Evolutionary conservation across 2,113 vertebrate species (phyloP), one percentile per base, ranked within the genome.

Genomic region (Pelecanus crispus): DNA sequence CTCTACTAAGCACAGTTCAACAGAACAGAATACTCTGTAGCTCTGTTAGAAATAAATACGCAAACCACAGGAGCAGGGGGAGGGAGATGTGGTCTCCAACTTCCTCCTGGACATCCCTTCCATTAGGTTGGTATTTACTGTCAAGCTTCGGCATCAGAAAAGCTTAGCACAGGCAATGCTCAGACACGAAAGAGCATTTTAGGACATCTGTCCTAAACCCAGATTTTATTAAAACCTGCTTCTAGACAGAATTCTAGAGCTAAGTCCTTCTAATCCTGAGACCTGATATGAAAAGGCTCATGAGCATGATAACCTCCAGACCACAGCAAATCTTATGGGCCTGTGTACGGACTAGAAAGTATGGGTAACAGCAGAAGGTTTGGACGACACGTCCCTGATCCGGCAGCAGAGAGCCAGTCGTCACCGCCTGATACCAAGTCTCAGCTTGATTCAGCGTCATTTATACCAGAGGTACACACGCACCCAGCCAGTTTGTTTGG

Each of bases 281-380:
- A 53, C 19, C 32, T 10, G 34, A 29, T 50, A 49, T 8, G 28
- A 75, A 59, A 78, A 80, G 9, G 11, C 34, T 56, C 56, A 29
- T 5, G 11, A 36, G 34, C 1, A 17, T 0, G 10, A 26, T 14
- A 90, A 79, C 45, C 47, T 38, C 49, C 0, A 2, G 56, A 65
- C 13, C 44, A 55, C 8, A 44, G 55, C 5, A 16, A 31, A 36
- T 24, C 38, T 36, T n/a, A 22, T 0, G 5, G 79, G 68, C 28
- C 47, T 45, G 21, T 10, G 29, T 2, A 15, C 5, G 56, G 62
- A 34, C 21, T 2, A 7, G 16, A 58, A 40, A 22, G 26, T 5
- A 17, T 0, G 1, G 47, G 3, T 18, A 55, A 15, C 3, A 9
- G 7, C 25, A 4, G 3, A 12, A 17, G 47, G 84, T 15, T 20